These are phyloP conservation scores for Trichomycterus rosablanca DNA, from an alignment of 2,113 vertebrate genomes.

Conservation along the genomic window DNA sequence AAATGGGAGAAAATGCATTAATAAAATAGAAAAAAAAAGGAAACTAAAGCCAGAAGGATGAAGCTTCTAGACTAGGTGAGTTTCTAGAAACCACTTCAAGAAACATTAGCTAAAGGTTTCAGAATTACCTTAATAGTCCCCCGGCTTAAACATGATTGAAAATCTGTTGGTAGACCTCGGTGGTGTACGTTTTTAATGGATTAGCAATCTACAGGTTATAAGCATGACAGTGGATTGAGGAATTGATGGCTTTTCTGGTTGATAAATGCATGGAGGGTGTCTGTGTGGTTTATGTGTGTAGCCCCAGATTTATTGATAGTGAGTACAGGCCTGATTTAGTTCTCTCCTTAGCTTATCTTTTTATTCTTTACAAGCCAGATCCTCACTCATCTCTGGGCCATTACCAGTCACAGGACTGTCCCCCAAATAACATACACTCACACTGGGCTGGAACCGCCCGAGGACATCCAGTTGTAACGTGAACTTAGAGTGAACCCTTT, in stretches of 20 bases:
- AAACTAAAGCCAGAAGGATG: too few relatives aligned
- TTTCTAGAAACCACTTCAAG: too few relatives aligned
- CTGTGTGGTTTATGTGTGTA: slow-evolving; percentile 13
- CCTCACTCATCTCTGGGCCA: slow-evolving; percentile 45
- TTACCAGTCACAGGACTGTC: slow-evolving; percentile 49
- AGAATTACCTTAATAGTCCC: too few relatives aligned
- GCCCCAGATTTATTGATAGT: slow-evolving; percentile 56
- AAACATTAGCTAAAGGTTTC: too few relatives aligned
- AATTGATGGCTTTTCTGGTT: background rate
- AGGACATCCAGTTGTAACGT: slow-evolving; percentile 72
- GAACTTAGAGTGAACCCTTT: slow-evolving; percentile 76
- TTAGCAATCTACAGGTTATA: too few relatives aligned
- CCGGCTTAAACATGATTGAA: too few relatives aligned
- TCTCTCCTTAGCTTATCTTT: slow-evolving; percentile 27
- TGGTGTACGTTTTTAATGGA: too few relatives aligned
- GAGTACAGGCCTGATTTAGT: slow-evolving; percentile 59
- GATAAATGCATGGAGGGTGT: slow-evolving; percentile 14
- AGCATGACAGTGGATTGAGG: too few relatives aligned
- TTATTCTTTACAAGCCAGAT: slow-evolving; percentile 15
- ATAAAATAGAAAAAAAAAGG: too few relatives aligned
- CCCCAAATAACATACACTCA: slow-evolving; percentile 38
- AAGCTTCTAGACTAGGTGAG: too few relatives aligned
- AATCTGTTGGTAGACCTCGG: too few relatives aligned
- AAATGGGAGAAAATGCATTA: too few relatives aligned
- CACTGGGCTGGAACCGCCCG: slow-evolving; percentile 57